phyloP scores from a whole-genome alignment of 2,888 invertebrate genomes.

The Physocephala rufipes region DNA sequence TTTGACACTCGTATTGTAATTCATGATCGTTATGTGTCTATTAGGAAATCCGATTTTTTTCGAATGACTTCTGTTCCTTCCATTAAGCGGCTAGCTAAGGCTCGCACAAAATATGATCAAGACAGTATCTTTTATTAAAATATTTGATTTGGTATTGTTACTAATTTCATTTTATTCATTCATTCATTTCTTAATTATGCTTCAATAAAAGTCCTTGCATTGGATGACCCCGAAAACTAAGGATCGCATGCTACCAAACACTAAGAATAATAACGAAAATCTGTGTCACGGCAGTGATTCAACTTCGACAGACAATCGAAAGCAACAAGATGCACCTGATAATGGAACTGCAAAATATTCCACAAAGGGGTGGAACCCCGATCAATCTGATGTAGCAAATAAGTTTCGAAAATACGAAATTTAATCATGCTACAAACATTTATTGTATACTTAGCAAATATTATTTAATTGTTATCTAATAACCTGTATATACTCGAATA shows the following conservation, averaged over 20 bases:
- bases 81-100: too few relatives aligned
- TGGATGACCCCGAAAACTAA: conserved; percentile 91
- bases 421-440: conserved; percentile 67
- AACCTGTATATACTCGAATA: neutral
- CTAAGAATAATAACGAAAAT: conserved; percentile 43
- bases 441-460: too few relatives aligned
- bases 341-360: conserved; percentile 84
- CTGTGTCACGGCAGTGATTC: conserved; percentile 70
- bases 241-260: conserved; percentile 82
- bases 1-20: too few relatives aligned
- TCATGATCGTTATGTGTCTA: too few relatives aligned
- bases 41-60: too few relatives aligned
- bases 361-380: conserved; percentile 71
- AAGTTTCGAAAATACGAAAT: conserved; percentile 94
- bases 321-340: conserved; percentile 81
- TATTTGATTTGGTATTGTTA: too few relatives aligned
- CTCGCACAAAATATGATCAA: too few relatives aligned
- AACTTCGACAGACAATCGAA: conserved; percentile 68
- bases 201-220: conserved; percentile 81
- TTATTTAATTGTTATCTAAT: too few relatives aligned
- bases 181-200: neutral
- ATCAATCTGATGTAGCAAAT: conserved; percentile 83
- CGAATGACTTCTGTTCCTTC: too few relatives aligned
- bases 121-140: too few relatives aligned
- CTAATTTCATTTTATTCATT: too few relatives aligned